Evolutionary conservation across 2,113 vertebrate species (phyloP), one percentile per base, ranked within the genome.

Genomic region (Speoplatyrhinus poulsoni): DNA sequence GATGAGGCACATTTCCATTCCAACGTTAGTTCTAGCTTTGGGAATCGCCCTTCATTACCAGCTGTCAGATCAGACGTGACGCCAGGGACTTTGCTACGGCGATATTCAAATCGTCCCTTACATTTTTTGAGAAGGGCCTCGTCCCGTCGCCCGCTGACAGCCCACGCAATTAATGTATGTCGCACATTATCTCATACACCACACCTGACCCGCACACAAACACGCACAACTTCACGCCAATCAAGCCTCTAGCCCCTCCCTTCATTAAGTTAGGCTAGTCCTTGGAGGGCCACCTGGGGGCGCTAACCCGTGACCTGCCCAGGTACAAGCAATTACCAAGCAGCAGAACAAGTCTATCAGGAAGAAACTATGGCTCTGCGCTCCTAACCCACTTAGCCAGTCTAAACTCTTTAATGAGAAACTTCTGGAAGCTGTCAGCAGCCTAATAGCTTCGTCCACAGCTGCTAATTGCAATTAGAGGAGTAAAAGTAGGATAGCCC

Each of bases 401-500:
- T 75, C 81, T 75, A 83, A 80, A 78, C 79, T 80, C 69, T 75
- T 75, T 82, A 89, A 90, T 89, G 87, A 91, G 82, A 87, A 89
- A 90, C 84, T 91, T 90, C 83, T 83, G 87, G 87, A 81, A 85
- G 89, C 86, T 92, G 90, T 92, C 91, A 91, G 70, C 80, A 85
- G 70, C 76, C 81, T 86, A 87, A 91, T 89, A 75, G 85, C 65
- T 65, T 76, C 55, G 80, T 78, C 77, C 81, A 77, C 52, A 47
- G n/a, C 55, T 60, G 83, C 59, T 88, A 87, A 87, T 86, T 89
- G 84, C 82, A 89, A 90, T 90, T 88, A 89, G 79, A 64, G 63
- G 58, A 88, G 65, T 67, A 80, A 84, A 81, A 61, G 73, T 82
- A 75, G 77, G 81, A 86, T 16, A 4, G 10, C 19, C 15, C 8